These are phyloP conservation scores for Sigmodon hispidus DNA, from an alignment of 2,113 vertebrate genomes.

Conservation along the genomic window DNA sequence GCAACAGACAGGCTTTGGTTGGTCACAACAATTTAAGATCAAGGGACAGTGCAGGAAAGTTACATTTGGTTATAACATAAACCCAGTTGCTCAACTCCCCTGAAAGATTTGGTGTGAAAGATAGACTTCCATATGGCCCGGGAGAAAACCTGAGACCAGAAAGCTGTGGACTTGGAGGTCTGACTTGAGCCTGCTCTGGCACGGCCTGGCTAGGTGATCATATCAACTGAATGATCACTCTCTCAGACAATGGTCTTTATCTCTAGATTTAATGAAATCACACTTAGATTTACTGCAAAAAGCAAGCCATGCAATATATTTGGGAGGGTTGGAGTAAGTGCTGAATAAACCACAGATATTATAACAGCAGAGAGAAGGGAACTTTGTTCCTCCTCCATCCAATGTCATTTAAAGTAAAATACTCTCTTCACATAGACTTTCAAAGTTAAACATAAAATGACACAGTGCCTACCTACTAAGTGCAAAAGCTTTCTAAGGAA, in stretches of 20 bases:
- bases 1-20: constrained; percentile 72
- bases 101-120: constrained; percentile 62
- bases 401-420: constrained; percentile 34
- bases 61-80: constrained; percentile 76
- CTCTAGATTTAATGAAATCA: not conserved
- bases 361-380: not conserved
- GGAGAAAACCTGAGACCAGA: constrained; percentile 36
- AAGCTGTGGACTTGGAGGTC: constrained; percentile 57
- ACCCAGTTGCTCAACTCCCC: constrained; percentile 69
- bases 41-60: constrained; percentile 72
- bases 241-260: not conserved
- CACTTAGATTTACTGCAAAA: constrained; percentile 19
- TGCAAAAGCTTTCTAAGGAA: not conserved
- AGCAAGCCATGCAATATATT: not conserved
- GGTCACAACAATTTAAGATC: constrained; percentile 70
- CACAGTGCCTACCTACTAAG: not conserved
- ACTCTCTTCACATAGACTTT: not conserved
- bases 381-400: not conserved
- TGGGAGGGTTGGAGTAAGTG: not conserved
- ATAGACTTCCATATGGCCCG: constrained; percentile 61
- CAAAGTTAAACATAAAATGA: constrained; percentile 44
- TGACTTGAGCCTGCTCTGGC: constrained; percentile 41
- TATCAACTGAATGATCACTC: not conserved
- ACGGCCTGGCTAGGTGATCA: constrained; percentile 45
- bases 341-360: not conserved